Conservation (phyloP, 2,888 invertebrate species). For the Andrena chrysosceles region DNA sequence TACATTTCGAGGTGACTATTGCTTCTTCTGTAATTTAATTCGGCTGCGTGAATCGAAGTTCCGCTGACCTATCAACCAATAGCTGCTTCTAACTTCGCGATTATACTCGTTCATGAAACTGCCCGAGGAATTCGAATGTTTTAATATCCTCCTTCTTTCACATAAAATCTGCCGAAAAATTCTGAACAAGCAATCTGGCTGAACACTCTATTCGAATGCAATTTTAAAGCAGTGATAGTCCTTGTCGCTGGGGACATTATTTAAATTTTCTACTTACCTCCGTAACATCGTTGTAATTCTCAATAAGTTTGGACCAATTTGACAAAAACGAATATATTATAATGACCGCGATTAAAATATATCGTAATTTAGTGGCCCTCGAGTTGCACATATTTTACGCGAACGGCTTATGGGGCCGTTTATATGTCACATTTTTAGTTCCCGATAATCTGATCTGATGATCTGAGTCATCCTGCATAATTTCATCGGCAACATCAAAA, state of each 20-base stretch:
- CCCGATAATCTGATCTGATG: background rate
- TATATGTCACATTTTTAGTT: background rate
- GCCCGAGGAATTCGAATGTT: background rate
- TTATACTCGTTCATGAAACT: conserved; percentile 1
- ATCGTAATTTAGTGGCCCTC: background rate
- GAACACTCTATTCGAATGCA: background rate
- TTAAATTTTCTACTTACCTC: background rate
- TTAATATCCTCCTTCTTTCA: background rate
- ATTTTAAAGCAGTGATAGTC: background rate
- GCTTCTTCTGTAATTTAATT: conserved; percentile 9
- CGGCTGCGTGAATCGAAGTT: conserved; percentile 11
- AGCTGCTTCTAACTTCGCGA: background rate
- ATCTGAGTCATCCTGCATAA: background rate
- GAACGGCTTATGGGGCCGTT: background rate
- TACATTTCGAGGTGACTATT: background rate
- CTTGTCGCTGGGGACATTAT: background rate
- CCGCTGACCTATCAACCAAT: background rate
- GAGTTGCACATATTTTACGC: background rate
- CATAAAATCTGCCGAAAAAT: background rate
- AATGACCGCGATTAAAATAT: background rate
- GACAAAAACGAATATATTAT: background rate
- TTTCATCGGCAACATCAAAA: background rate
- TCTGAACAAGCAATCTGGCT: background rate
- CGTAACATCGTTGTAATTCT: background rate
- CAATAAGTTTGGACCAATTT: background rate